Conservation (phyloP, 2,888 invertebrate genomes). For the Celastrina argiolus region DNA sequence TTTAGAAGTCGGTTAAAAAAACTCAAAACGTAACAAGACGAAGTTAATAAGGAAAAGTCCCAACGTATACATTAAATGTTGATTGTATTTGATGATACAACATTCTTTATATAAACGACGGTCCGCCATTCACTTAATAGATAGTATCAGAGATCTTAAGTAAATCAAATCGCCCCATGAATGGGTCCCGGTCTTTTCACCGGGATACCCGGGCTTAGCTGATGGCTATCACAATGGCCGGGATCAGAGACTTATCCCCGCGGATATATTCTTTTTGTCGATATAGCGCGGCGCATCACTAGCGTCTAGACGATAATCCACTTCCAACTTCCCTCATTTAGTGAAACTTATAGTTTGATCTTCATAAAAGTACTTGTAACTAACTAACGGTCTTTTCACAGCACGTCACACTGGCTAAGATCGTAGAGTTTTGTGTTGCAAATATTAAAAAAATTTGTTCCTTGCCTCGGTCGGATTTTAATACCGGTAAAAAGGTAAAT, state of each 20-base stretch:
- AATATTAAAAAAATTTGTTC: no score
- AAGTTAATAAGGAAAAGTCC: constrained; percentile 10
- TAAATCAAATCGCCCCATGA: constrained; percentile 78
- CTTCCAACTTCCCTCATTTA: constrained; percentile 27
- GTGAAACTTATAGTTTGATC: neutral
- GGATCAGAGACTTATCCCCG: constrained; percentile 72
- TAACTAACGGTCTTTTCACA: no score
- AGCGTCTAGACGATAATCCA: constrained; percentile 46
- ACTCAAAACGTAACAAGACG: neutral
- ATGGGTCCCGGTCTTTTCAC: constrained; percentile 71
- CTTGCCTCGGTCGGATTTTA: no score
- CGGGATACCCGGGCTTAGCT: constrained; percentile 62
- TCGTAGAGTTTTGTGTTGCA: no score
- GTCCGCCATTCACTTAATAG: constrained; percentile 68
- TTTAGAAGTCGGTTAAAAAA: neutral
- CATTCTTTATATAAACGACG: constrained; percentile 57
- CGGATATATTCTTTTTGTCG: constrained; percentile 63
- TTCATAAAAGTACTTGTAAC: neutral
- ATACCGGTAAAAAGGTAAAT: no score
- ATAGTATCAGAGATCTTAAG: constrained; percentile 75
- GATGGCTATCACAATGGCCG: constrained; percentile 74
- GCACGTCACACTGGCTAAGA: no score
- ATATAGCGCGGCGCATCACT: constrained; percentile 39
- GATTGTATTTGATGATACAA: constrained; percentile 32
- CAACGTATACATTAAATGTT: constrained; percentile 35